Percentiles rank a stretch among this genome's conserved stretches.
These are phyloP conservation scores for Drosophila watanabei DNA, from an alignment of 1,140 invertebrate species.

Conservation along the genomic window DNA sequence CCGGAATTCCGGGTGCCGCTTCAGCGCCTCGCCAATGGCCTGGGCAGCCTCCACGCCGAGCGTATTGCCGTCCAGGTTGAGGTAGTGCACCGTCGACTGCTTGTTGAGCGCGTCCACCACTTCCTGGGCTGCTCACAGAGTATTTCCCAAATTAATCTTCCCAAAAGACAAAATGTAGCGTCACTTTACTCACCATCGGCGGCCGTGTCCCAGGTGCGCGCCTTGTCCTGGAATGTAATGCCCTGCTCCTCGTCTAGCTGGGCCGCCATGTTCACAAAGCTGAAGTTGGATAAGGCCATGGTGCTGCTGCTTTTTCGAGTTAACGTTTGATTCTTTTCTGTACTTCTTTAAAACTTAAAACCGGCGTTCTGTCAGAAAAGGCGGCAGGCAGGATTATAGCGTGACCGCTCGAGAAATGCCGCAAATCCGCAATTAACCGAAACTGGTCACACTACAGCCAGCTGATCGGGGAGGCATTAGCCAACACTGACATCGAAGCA, in stretches of 20 bases:
- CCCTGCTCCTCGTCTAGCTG: slow-evolving; percentile 61
- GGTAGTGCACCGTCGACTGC: slow-evolving; percentile 70
- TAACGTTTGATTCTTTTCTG: slow-evolving; percentile 26
- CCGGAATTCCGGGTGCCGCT: slow-evolving; percentile 91
- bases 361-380: slow-evolving; percentile 15
- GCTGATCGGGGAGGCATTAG: neutral
- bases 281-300: slow-evolving; percentile 56
- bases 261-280: slow-evolving; percentile 64
- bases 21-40: slow-evolving; percentile 93
- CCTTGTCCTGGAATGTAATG: slow-evolving; percentile 71
- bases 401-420: neutral
- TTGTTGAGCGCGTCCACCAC: slow-evolving; percentile 68
- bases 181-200: slow-evolving; percentile 63
- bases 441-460: neutral
- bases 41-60: slow-evolving; percentile 95
- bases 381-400: slow-evolving; percentile 4
- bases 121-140: slow-evolving; percentile 52
- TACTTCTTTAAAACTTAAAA: slow-evolving; percentile 43
- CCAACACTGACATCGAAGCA: slow-evolving; percentile 15
- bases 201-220: slow-evolving; percentile 66
- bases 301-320: neutral
- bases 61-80: slow-evolving; percentile 97
- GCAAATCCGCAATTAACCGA: no score
- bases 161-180: neutral
- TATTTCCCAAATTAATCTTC: neutral